Evolutionary conservation across 2,113 vertebrate genomes (phyloP).

Genomic region (Lucifuga dentata): DNA sequence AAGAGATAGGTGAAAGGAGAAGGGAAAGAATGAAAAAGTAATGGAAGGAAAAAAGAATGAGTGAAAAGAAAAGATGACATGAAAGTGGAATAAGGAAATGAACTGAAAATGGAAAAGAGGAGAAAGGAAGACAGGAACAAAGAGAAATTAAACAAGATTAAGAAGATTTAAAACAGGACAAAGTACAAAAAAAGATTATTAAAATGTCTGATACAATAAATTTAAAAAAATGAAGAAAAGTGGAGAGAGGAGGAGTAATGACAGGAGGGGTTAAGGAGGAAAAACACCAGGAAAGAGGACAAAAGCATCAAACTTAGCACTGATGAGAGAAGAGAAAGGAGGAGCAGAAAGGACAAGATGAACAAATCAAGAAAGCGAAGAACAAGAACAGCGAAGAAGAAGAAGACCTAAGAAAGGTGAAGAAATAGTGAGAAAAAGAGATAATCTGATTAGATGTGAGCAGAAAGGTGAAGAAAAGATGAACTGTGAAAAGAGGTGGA

Average conservation of each 20-base stretch:
- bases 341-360: not conserved
- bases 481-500: not conserved
- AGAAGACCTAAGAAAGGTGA: not conserved
- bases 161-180: too few relatives aligned
- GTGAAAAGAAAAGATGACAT: constrained; percentile 5
- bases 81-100: not conserved
- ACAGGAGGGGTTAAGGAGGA: not conserved
- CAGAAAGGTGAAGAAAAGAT: not conserved
- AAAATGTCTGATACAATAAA: too few relatives aligned
- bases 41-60: constrained; percentile 1
- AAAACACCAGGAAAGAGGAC: not conserved
- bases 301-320: too few relatives aligned
- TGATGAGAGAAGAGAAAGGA: not conserved
- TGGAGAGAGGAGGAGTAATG: not conserved
- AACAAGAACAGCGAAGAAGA: not conserved
- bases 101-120: not conserved
- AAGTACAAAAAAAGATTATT: too few relatives aligned
- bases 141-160: too few relatives aligned
- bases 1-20: too few relatives aligned
- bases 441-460: constrained; percentile 39
- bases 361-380: constrained; percentile 7
- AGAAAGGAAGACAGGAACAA: too few relatives aligned
- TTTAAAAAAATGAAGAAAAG: too few relatives aligned
- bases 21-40: not conserved
- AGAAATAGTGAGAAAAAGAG: constrained; percentile 25